Percentiles rank a stretch among this genome's conserved stretches.
phyloP scores from a whole-genome alignment of 2,113 vertebrate genomes.

The Antechinus stuartii region DNA sequence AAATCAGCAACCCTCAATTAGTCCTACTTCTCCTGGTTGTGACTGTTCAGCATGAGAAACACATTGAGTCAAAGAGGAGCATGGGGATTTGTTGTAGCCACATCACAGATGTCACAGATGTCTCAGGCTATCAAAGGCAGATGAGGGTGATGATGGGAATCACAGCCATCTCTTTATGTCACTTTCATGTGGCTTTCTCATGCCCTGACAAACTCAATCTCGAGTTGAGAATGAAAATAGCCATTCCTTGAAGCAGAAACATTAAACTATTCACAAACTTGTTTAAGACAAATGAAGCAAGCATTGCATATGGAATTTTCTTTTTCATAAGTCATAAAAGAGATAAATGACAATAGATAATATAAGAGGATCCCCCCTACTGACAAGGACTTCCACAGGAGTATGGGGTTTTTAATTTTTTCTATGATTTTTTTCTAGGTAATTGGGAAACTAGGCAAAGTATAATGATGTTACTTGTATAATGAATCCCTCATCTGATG shows the following conservation, averaged over 20 bases:
- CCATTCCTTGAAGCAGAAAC: not conserved
- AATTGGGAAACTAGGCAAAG: not conserved
- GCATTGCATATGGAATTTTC: not conserved
- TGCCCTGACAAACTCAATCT: conserved; percentile 69
- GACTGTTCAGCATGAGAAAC: conserved; percentile 70
- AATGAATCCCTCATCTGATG: not conserved
- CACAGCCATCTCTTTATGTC: conserved; percentile 51
- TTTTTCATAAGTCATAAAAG: conserved; percentile 5
- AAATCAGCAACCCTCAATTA: conserved; percentile 78
- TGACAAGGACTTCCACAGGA: not conserved
- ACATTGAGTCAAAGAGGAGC: conserved; percentile 67
- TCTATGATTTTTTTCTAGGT: not conserved
- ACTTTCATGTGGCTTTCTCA: conserved; percentile 68
- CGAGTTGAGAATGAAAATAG: conserved; percentile 56
- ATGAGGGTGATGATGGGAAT: conserved; percentile 79
- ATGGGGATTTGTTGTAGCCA: conserved; percentile 77
- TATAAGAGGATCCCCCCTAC: not conserved
- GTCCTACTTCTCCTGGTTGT: conserved; percentile 62
- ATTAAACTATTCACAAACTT: not conserved
- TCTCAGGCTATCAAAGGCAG: conserved; percentile 80
- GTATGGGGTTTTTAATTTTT: not conserved
- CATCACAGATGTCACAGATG: conserved; percentile 80
- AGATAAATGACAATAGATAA: conserved; percentile 3
- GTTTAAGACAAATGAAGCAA: conserved; percentile 45
- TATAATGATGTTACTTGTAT: not conserved